These are phyloP conservation scores for Drosophila peninsularis DNA, from an alignment of 2,888 invertebrate genomes.

Conservation along the genomic window DNA sequence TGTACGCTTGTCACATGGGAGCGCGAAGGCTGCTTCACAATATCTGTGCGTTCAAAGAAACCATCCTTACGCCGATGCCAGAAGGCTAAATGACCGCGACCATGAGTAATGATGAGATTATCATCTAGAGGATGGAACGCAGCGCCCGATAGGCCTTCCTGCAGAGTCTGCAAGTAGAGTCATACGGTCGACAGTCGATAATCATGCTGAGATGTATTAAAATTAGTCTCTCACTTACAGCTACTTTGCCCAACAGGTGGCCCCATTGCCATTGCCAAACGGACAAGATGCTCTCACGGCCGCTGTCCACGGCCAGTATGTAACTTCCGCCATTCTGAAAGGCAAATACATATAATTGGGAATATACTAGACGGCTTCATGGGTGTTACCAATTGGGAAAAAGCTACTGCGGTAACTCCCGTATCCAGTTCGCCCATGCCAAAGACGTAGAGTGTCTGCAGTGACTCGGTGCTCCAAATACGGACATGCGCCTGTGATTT, in stretches of 20 bases:
- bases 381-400: conserved; percentile 91
- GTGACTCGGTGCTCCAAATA: conserved; percentile 95
- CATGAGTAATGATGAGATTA: conserved; percentile 95
- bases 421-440: conserved; percentile 96
- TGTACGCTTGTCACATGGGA: conserved; percentile 94
- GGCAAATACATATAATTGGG: background rate
- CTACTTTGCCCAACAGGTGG: conserved; percentile 95
- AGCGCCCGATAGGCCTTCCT: conserved; percentile 94
- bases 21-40: conserved; percentile 94
- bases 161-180: conserved; percentile 88
- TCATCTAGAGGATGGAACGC: conserved; percentile 96
- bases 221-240: conserved; percentile 87
- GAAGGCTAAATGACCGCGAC: conserved; percentile 95
- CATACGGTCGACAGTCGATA: background rate
- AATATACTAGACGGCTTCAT: background rate
- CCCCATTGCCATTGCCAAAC: conserved; percentile 99
- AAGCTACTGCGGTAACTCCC: conserved; percentile 94
- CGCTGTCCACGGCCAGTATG: conserved; percentile 94
- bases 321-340: conserved; percentile 94
- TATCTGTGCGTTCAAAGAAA: conserved; percentile 94
- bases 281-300: conserved; percentile 94
- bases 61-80: conserved; percentile 97
- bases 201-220: too few relatives aligned
- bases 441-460: conserved; percentile 94
- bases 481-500: conserved; percentile 95